A percentile compares a stretch with the other conserved stretches of the same genome.
Evolutionary conservation across 2,888 invertebrate genomes (phyloP).

Genomic region (Xylota sylvarum): DNA sequence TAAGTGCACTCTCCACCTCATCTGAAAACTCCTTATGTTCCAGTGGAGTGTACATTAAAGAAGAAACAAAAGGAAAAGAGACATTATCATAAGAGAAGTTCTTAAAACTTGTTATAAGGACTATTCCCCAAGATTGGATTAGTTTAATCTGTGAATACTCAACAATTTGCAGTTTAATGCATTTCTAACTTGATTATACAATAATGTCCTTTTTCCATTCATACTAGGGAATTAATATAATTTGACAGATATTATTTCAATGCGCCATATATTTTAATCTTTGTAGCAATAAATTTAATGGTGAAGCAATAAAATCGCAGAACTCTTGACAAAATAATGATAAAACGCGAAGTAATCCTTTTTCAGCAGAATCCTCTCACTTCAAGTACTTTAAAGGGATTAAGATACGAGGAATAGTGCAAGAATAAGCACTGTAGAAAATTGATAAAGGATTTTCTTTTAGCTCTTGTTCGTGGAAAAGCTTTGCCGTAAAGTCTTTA

Average conservation of each 20-base stretch:
- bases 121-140: too few species aligned
- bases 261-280: neutral
- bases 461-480: neutral
- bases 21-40: too few species aligned
- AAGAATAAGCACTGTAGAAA: slow-evolving; percentile 10
- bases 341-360: neutral
- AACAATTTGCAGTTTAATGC: too few species aligned
- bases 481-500: neutral
- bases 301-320: neutral
- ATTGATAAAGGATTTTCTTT: slow-evolving; percentile 10
- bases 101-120: too few species aligned
- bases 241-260: neutral
- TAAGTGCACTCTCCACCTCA: too few species aligned
- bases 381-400: slow-evolving; percentile 23
- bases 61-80: too few species aligned
- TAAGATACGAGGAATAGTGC: slow-evolving; percentile 2
- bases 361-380: neutral
- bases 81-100: too few species aligned
- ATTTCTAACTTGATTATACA: too few species aligned
- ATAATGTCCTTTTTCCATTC: too few species aligned
- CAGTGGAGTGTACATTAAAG: too few species aligned
- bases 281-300: neutral
- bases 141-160: too few species aligned
- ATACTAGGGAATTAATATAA: neutral
- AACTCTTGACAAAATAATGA: neutral